phyloP scores from a whole-genome alignment of 2,113 vertebrate species.

The Miniopterus natalensis region DNA sequence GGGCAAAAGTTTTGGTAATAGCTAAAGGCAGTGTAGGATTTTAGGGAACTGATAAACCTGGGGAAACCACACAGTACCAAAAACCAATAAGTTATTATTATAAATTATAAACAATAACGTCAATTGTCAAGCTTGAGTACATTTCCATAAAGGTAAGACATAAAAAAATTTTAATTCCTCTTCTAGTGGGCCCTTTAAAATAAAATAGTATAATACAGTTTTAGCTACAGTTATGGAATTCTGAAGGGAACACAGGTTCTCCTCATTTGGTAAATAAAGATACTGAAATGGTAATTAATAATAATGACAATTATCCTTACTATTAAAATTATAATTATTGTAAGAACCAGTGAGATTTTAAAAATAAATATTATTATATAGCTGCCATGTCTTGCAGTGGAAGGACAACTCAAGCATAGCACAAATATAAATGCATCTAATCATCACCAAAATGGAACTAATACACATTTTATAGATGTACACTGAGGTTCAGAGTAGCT shows the following conservation, averaged over 20 bases:
- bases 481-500: not conserved
- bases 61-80: not conserved
- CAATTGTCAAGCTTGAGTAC: slow-evolving; percentile 1
- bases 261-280: not conserved
- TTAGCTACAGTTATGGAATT: not conserved
- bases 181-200: not conserved
- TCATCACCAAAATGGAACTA: not conserved
- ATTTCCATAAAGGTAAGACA: not conserved
- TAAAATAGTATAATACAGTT: not conserved
- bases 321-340: not conserved
- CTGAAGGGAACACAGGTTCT: not conserved
- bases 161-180: slow-evolving; percentile 11
- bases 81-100: slow-evolving; percentile 7
- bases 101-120: not conserved
- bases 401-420: not conserved
- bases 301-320: not conserved
- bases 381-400: not conserved
- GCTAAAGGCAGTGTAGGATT: not conserved
- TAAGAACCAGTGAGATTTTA: not conserved
- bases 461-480: not conserved
- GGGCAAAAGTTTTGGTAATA: not conserved
- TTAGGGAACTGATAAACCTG: not conserved
- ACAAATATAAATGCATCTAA: not conserved
- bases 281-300: not conserved
- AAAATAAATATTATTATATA: not conserved